Base-by-base conservation (phyloP, 2,113 vertebrate genomes). In the Epinephelus moara region DNA sequence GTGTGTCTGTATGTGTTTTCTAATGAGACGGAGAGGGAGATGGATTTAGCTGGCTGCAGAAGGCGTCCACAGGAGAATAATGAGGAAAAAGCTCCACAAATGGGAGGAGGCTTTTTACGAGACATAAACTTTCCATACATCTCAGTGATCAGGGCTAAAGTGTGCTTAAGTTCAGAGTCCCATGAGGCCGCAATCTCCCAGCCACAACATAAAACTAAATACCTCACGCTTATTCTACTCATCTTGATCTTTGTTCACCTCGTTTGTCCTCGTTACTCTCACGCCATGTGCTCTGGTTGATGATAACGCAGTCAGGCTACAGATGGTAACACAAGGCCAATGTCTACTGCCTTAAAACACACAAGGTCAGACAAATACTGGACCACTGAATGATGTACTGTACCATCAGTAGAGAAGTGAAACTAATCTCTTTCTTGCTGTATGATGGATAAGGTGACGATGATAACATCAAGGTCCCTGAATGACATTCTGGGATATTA, bases 321-420 rank as follows among this genome's bases (percentile, higher is more conserved):
- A 83, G 73, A 81, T 53, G 37, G 45, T 23, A 85, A 63, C 75
- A 85, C 82, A 85, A 82, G 70, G 62, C 78, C 73, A 68, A 14
- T 37, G 62, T 79, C 53, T 69, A 13, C 23, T 1, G 9, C 8
- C 59, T 37, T 50, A 64, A 66, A 40, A 70, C 56, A 59, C 19
- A 75, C 81, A 61, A 49, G 9, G 53, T 33, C 7, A 2, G 30
- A 63, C 15, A 74, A 66, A 70, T 13, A 59, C 19, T 47, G 13
- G 5, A 52, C 42, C 30, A n/a, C 30, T 67, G 50, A 62, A 62
- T 69, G 18, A 45, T 45, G 33, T 6, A 6, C n/a, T 69, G 9
- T n/a, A 47, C 15, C 55, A 52, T 33, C 30, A 80, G 47, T 1
- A 1, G 27, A 0, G 9, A 70, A 7, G 6, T 55, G 13, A 25